Evolutionary conservation across 2,888 invertebrate species (phyloP).

Genomic region (Pristionchus entomophagus): DNA sequence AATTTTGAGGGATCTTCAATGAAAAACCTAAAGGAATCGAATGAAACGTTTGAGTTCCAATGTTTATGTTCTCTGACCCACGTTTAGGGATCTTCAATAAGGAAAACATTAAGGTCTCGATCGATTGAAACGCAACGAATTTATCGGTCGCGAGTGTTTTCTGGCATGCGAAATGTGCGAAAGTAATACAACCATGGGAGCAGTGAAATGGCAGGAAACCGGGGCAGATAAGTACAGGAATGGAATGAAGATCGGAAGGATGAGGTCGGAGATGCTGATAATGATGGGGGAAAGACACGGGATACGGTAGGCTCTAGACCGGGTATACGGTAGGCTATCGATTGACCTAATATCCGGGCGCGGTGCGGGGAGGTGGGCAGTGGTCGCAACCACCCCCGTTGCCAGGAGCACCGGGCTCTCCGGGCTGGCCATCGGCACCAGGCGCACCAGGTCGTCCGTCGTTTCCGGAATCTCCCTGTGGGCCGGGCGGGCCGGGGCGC

Average conservation of each 20-base stretch:
- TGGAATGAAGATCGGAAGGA: background rate
- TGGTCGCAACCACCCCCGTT: constrained; percentile 48
- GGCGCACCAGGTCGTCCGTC: constrained; percentile 45
- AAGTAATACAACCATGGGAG: no score
- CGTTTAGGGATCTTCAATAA: no score
- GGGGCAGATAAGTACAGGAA: background rate
- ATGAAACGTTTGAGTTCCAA: no score
- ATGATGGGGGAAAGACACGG: background rate
- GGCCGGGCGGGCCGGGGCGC: constrained; percentile 65
- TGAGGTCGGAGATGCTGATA: background rate
- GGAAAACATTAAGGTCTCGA: no score
- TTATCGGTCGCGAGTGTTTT: constrained; percentile 6
- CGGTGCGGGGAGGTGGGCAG: constrained; percentile 46
- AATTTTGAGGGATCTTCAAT: no score
- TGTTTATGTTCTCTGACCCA: no score
- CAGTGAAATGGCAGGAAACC: background rate
- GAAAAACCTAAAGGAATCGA: no score
- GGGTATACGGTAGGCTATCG: background rate
- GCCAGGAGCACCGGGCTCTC: constrained; percentile 63
- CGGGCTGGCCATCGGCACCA: constrained; percentile 60
- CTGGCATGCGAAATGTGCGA: background rate
- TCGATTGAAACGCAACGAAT: constrained; percentile 27
- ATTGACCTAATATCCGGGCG: constrained; percentile 43
- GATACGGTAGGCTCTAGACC: background rate
- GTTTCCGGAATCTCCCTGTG: constrained; percentile 55